These are phyloP conservation scores for Trichomalopsis sarcophagae DNA, from an alignment of 1,140 invertebrate genomes.

Conservation along the genomic window DNA sequence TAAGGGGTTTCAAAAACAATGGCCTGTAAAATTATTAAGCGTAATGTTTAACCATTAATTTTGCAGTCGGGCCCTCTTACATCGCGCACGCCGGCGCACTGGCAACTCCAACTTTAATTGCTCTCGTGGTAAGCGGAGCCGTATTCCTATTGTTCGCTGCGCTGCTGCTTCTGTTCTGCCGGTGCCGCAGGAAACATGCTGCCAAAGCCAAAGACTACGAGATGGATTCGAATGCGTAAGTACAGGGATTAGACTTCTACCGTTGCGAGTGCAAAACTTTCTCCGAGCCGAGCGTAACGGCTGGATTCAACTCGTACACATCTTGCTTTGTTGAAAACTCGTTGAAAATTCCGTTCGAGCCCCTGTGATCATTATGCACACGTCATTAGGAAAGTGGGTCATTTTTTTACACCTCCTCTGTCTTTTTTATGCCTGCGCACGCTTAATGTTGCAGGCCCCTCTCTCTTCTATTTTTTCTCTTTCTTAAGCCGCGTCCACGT, in stretches of 20 bases:
- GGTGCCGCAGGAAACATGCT: slow-evolving; percentile 87
- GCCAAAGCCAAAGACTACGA: slow-evolving; percentile 94
- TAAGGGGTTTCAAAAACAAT: neutral
- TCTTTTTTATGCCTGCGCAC: neutral
- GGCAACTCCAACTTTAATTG: slow-evolving; percentile 86
- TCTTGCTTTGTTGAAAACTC: slow-evolving; percentile 32
- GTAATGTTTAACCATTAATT: slow-evolving; percentile 49
- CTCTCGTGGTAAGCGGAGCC: slow-evolving; percentile 87
- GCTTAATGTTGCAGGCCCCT: too few species aligned
- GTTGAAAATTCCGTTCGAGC: slow-evolving; percentile 1
- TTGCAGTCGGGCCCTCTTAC: slow-evolving; percentile 85
- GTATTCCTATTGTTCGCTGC: slow-evolving; percentile 86
- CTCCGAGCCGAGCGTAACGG: neutral
- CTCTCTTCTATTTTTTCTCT: neutral
- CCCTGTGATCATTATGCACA: neutral
- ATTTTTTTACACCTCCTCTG: neutral
- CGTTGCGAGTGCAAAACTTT: neutral
- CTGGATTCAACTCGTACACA: neutral
- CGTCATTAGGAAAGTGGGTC: slow-evolving; percentile 11
- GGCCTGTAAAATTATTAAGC: slow-evolving; percentile 30
- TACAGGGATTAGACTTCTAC: slow-evolving; percentile 51
- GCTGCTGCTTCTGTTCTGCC: slow-evolving; percentile 88
- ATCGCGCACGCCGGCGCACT: slow-evolving; percentile 85
- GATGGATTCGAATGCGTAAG: slow-evolving; percentile 85
- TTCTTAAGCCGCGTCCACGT: neutral